phyloP scores from a whole-genome alignment of 2,888 invertebrate species.

The Andricus curvator region DNA sequence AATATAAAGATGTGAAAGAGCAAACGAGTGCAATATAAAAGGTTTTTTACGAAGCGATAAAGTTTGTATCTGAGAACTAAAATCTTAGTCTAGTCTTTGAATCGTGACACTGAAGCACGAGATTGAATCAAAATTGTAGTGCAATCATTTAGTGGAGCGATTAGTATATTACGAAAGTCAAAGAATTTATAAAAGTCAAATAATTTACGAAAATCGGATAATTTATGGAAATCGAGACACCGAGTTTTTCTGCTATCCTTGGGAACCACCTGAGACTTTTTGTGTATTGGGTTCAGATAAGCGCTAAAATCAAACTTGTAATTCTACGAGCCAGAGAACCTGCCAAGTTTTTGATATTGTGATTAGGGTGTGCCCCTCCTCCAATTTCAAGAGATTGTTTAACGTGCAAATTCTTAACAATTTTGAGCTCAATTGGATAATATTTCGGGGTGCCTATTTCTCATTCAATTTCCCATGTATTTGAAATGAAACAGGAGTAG shows the following conservation, averaged over 20 bases:
- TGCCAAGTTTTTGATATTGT: constrained; percentile 18
- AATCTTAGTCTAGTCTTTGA: constrained; percentile 37
- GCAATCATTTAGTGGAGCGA: constrained; percentile 16
- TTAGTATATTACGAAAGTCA: constrained; percentile 11
- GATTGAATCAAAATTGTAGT: constrained; percentile 38
- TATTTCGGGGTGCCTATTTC: background rate
- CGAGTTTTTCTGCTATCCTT: constrained; percentile 31
- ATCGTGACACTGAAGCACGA: constrained; percentile 18
- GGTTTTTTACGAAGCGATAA: constrained; percentile 34
- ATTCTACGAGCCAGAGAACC: constrained; percentile 3
- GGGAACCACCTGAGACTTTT: constrained; percentile 14
- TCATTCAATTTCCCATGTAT: background rate
- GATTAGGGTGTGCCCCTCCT: background rate
- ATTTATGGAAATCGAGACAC: constrained; percentile 6
- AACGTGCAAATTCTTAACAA: background rate
- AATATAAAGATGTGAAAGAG: constrained; percentile 16
- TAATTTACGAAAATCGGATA: background rate
- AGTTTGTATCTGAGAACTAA: constrained; percentile 19
- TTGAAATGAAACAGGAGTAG: no score
- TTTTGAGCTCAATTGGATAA: background rate
- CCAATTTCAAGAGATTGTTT: background rate
- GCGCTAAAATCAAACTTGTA: constrained; percentile 10
- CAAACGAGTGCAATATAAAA: constrained; percentile 26
- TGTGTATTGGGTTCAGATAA: constrained; percentile 10
- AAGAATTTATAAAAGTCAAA: background rate